Evolutionary conservation across 2,113 vertebrate genomes (phyloP).

Genomic region (Dicerorhinus sumatrensis): DNA sequence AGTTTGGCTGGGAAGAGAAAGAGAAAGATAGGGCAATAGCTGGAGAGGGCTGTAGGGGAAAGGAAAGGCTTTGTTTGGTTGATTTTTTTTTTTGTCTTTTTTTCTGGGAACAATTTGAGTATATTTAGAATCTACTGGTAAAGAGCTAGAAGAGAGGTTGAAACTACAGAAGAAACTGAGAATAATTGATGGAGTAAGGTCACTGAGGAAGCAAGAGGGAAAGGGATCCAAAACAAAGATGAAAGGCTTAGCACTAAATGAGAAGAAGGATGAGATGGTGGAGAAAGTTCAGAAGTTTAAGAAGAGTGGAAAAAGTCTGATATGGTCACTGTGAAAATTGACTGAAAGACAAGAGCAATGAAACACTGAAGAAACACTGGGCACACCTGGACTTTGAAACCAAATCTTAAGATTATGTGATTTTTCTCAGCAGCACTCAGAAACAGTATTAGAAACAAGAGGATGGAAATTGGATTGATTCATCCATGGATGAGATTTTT

Average conservation of each 20-base stretch:
- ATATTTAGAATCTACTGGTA: background rate
- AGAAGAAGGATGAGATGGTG: background rate
- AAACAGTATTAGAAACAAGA: background rate
- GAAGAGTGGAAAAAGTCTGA: background rate
- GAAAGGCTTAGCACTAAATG: background rate
- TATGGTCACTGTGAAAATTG: background rate
- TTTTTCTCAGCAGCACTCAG: background rate
- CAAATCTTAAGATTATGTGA: background rate
- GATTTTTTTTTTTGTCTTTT: background rate
- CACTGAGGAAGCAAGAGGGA: background rate
- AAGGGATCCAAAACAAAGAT: conserved; percentile 11
- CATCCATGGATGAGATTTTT: background rate
- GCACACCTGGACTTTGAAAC: background rate
- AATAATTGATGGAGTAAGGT: conserved; percentile 35
- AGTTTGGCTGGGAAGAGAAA: background rate
- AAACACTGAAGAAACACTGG: conserved; percentile 14
- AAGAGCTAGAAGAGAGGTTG: background rate
- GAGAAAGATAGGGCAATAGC: background rate
- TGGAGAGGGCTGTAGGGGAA: background rate
- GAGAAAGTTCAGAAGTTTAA: background rate
- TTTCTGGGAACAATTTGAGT: background rate
- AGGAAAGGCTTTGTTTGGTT: background rate
- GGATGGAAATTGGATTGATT: background rate
- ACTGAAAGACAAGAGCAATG: background rate
- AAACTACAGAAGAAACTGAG: background rate